phyloP scores from a whole-genome alignment of 2,113 vertebrate genomes.

The Phalacrocorax pelagicus region DNA sequence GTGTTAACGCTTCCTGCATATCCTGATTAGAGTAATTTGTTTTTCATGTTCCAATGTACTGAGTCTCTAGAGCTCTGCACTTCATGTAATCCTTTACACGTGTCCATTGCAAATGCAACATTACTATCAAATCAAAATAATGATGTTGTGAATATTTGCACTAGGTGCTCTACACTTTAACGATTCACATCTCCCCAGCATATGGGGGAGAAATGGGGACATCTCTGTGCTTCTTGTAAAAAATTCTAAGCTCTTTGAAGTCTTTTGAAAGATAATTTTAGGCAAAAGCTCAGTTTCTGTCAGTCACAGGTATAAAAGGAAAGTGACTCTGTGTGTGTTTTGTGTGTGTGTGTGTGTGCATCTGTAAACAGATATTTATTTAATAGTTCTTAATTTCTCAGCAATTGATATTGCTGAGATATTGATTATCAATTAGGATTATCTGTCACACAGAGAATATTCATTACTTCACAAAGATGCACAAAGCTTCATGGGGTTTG shows the following conservation, averaged over 20 bases:
- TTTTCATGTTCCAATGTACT: neutral
- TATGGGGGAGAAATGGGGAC: neutral
- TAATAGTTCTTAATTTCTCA: neutral
- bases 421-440: neutral
- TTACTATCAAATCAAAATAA: neutral
- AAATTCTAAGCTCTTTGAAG: neutral
- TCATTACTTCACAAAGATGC: neutral
- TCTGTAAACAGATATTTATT: neutral
- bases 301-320: conserved; percentile 1
- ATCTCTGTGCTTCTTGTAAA: neutral
- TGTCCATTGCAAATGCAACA: neutral
- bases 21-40: neutral
- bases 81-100: neutral
- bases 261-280: conserved; percentile 25
- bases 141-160: neutral
- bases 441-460: neutral
- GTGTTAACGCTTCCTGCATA: neutral
- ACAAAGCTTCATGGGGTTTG: neutral
- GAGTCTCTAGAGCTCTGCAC: neutral
- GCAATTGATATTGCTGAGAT: neutral
- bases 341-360: neutral
- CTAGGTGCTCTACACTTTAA: neutral
- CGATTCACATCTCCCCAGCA: neutral
- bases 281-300: neutral
- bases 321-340: neutral